These are phyloP conservation scores for Sternotherus odoratus DNA, from an alignment of 2,797 vertebrate species.

Conservation along the genomic window DNA sequence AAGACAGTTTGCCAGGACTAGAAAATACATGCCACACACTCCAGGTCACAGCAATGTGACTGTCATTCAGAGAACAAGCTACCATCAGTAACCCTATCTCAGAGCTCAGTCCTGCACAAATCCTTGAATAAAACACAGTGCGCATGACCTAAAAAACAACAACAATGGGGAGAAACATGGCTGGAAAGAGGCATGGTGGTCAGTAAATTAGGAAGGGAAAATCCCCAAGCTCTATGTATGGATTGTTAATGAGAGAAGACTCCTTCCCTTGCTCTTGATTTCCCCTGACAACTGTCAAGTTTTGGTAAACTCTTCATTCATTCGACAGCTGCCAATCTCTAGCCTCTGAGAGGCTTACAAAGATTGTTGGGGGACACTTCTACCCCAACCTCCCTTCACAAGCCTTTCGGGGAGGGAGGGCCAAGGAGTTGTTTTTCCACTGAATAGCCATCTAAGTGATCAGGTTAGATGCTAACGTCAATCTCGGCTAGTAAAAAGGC, in stretches of 20 bases:
- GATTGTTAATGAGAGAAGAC: too few relatives aligned
- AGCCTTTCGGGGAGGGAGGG: neutral
- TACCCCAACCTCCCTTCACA: neutral
- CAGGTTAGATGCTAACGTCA: neutral
- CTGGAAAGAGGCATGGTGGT: neutral
- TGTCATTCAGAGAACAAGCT: neutral
- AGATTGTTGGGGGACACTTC: neutral
- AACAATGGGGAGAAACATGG: neutral
- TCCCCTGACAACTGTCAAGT: too few relatives aligned
- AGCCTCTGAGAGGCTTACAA: neutral
- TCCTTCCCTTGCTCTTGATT: too few relatives aligned
- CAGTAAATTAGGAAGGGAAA: neutral
- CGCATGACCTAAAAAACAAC: neutral
- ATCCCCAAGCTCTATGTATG: too few relatives aligned
- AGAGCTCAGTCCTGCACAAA: neutral
- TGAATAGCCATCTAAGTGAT: neutral
- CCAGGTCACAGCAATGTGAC: neutral
- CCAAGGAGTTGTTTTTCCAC: neutral
- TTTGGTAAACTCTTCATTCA: neutral
- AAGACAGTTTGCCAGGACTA: neutral
- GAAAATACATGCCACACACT: neutral
- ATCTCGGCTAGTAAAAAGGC: too few relatives aligned
- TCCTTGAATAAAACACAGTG: accelerated
- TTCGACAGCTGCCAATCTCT: neutral
- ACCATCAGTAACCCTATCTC: neutral